Conservation (phyloP, 2,888 invertebrate species). For the Caenorhabditis sp. region DNA sequence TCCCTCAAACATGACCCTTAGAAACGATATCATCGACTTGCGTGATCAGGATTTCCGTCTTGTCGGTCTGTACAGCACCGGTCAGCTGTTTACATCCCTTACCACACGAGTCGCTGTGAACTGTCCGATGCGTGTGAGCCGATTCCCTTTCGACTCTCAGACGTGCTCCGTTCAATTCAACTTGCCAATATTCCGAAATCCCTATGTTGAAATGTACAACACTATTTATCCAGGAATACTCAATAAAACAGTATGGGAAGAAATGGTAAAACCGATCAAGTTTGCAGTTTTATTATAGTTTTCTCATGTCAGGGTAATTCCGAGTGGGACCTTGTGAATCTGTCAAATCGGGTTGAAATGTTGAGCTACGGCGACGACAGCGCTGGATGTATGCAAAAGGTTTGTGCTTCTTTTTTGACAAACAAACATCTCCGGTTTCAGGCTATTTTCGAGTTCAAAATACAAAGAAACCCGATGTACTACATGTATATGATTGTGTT, state of each 20-base stretch:
- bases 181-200: constrained; percentile 11
- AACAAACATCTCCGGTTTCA: background rate
- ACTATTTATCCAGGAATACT: constrained; percentile 19
- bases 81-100: constrained; percentile 2
- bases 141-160: constrained; percentile 42
- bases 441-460: constrained; percentile 23
- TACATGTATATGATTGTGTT: constrained; percentile 42
- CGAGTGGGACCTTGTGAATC: constrained; percentile 30
- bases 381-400: constrained; percentile 17
- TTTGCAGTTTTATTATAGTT: background rate
- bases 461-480: constrained; percentile 37
- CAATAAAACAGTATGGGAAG: background rate
- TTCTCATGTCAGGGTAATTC: constrained; percentile 35
- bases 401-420: background rate
- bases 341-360: constrained; percentile 3
- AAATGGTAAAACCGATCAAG: constrained; percentile 6
- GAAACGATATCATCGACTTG: constrained; percentile 33
- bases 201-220: constrained; percentile 1
- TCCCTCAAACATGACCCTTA: background rate
- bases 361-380: constrained; percentile 23
- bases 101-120: constrained; percentile 8
- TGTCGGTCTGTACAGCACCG: constrained; percentile 1
- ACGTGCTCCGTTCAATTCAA: constrained; percentile 20
- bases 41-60: constrained; percentile 25
- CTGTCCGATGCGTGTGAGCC: constrained; percentile 25